Percentiles rank a stretch among this genome's conserved stretches.
Conservation (phyloP, 2,888 invertebrate genomes). For the Panopea generosa region DNA sequence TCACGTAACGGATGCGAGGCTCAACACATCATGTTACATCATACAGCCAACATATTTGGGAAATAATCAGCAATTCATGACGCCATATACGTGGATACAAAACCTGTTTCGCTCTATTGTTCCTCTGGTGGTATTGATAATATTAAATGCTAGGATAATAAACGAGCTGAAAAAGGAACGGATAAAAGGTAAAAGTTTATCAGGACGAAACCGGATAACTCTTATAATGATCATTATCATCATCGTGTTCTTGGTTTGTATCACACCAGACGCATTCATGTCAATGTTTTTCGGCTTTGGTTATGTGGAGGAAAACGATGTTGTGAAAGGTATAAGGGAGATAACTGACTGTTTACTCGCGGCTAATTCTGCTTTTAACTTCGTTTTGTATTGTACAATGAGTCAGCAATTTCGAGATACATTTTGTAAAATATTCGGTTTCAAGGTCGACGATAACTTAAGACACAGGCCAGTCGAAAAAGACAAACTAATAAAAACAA, state of each 20-base stretch:
- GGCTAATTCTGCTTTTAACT: slow-evolving; percentile 84
- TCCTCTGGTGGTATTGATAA: slow-evolving; percentile 81
- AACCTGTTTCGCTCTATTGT: slow-evolving; percentile 81
- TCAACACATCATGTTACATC: slow-evolving; percentile 71
- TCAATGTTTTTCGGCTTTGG: slow-evolving; percentile 84
- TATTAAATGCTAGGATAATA: slow-evolving; percentile 81
- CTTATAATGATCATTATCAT: slow-evolving; percentile 83
- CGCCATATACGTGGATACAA: slow-evolving; percentile 81
- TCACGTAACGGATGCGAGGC: slow-evolving; percentile 58
- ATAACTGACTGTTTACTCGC: slow-evolving; percentile 83
- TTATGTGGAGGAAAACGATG: slow-evolving; percentile 80
- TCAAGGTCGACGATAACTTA: slow-evolving; percentile 21
- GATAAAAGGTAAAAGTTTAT: slow-evolving; percentile 77
- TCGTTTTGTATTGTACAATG: slow-evolving; percentile 82
- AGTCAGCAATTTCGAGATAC: slow-evolving; percentile 81
- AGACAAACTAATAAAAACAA: slow-evolving; percentile 33
- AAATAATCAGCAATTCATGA: slow-evolving; percentile 76
- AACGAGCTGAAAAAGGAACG: slow-evolving; percentile 78
- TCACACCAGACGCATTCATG: slow-evolving; percentile 84
- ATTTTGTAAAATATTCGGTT: slow-evolving; percentile 78
- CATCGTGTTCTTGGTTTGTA: slow-evolving; percentile 82
- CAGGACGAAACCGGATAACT: slow-evolving; percentile 82
- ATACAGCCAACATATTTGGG: slow-evolving; percentile 76
- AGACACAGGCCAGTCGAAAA: slow-evolving; percentile 31
- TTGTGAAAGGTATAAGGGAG: slow-evolving; percentile 82